Conservation (phyloP, 2,113 vertebrate species). For the Syngnathus typhle region DNA sequence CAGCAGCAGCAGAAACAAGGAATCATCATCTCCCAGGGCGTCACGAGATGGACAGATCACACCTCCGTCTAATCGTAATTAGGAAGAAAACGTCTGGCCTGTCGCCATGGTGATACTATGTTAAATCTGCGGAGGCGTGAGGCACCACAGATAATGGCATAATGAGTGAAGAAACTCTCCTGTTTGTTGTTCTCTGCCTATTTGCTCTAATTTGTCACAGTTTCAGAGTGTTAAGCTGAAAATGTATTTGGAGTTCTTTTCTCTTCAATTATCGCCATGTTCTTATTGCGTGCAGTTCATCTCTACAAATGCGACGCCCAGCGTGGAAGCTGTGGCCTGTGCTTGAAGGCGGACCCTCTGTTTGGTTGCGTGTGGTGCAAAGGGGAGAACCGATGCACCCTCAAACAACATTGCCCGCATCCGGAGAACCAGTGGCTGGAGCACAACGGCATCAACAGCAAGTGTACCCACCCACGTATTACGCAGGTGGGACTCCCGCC, state of each 20-base stretch:
- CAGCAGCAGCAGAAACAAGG: constrained; percentile 5
- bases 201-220: constrained; percentile 14
- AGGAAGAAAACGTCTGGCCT: constrained; percentile 55
- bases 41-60: constrained; percentile 55
- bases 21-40: constrained; percentile 17
- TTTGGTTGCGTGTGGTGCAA: constrained; percentile 96
- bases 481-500: constrained; percentile 72
- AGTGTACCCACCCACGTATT: constrained; percentile 94
- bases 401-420: constrained; percentile 88
- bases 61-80: constrained; percentile 60
- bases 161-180: constrained; percentile 37
- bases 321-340: constrained; percentile 90
- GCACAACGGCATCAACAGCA: constrained; percentile 85
- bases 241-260: not conserved
- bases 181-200: constrained; percentile 14
- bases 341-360: constrained; percentile 91
- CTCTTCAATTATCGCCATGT: not conserved
- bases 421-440: constrained; percentile 89
- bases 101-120: constrained; percentile 61
- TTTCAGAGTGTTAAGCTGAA: not conserved
- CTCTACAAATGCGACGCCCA: constrained; percentile 95
- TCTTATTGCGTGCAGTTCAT: constrained; percentile 73
- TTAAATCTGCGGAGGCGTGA: constrained; percentile 44
- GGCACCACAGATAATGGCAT: constrained; percentile 30
- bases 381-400: constrained; percentile 83